Evolutionary conservation across 2,113 vertebrate genomes (phyloP).

Genomic region (Pitta sordida): DNA sequence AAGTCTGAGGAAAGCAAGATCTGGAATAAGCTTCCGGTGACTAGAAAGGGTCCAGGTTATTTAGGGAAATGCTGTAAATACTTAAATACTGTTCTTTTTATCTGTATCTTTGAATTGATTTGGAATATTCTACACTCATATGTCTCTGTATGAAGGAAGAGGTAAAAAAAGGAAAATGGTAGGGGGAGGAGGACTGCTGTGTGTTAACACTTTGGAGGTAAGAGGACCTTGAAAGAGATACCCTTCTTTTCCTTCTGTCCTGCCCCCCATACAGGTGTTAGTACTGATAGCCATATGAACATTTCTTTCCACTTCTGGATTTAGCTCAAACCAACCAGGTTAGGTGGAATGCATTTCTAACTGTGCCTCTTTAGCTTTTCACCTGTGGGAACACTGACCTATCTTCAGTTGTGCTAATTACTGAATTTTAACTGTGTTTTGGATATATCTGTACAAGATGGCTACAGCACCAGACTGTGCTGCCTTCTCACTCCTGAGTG

Average conservation of each 20-base stretch:
- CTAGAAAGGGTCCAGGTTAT: background rate
- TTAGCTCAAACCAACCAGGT: background rate
- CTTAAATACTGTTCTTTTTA: background rate
- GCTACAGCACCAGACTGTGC: background rate
- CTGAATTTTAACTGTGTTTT: background rate
- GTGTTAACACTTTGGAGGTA: background rate
- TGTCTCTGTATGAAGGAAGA: background rate
- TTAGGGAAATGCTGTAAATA: background rate
- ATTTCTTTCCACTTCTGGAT: background rate
- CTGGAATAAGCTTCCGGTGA: background rate
- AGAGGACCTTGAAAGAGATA: background rate
- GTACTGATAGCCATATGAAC: background rate
- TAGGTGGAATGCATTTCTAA: background rate
- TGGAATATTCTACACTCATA: background rate
- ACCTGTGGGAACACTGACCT: background rate
- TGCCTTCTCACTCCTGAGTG: background rate
- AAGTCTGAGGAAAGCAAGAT: background rate
- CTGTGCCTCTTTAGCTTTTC: background rate
- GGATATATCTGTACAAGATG: background rate
- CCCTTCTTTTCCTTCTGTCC: background rate
- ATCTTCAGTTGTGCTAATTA: background rate
- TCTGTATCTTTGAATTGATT: background rate
- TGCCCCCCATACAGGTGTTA: background rate
- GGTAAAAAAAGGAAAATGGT: background rate
- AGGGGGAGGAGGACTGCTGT: background rate